Percentiles rank a stretch among this genome's conserved stretches.
phyloP scores from a whole-genome alignment of 1,140 invertebrate genomes.

The Adoxophyes honmai region DNA sequence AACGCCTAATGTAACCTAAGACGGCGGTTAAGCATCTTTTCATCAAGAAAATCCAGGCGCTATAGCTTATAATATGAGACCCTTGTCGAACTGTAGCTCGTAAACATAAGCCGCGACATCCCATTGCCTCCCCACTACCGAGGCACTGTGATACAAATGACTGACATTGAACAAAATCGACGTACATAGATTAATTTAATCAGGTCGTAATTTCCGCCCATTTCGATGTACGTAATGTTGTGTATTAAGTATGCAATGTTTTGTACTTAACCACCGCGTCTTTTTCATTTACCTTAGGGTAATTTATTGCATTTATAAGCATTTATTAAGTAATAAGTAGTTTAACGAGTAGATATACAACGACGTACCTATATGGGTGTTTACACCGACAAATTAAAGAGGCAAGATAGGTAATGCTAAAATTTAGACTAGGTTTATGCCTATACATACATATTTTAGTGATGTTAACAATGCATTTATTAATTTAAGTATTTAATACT shows the following conservation, averaged over 20 bases:
- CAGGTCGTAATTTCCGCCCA: constrained; percentile 47
- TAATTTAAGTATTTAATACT: constrained; percentile 33
- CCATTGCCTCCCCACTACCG: constrained; percentile 19
- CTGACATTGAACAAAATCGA: constrained; percentile 41
- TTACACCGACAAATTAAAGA: constrained; percentile 11
- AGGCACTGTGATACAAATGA: constrained; percentile 64
- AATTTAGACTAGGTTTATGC: constrained; percentile 10
- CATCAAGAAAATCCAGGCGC: too few species aligned
- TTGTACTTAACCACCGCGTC: constrained; percentile 59
- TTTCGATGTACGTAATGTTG: constrained; percentile 30
- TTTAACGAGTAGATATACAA: constrained; percentile 34
- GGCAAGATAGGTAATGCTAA: constrained; percentile 1
- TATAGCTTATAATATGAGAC: too few species aligned
- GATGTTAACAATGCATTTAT: constrained; percentile 51
- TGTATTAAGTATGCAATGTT: constrained; percentile 28
- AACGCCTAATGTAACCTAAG: too few species aligned
- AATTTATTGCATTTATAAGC: constrained; percentile 69
- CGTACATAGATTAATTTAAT: constrained; percentile 15
- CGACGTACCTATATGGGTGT: constrained; percentile 8
- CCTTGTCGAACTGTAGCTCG: constrained; percentile 17
- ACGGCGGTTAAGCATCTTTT: too few species aligned
- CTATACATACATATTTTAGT: constrained; percentile 23
- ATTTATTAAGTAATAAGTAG: constrained; percentile 66
- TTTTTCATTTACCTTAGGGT: constrained; percentile 56
- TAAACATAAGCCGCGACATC: not conserved